Evolutionary conservation across 2,113 vertebrate genomes (phyloP), one percentile per base, ranked within the genome.

Genomic region (Siniperca chuatsi): DNA sequence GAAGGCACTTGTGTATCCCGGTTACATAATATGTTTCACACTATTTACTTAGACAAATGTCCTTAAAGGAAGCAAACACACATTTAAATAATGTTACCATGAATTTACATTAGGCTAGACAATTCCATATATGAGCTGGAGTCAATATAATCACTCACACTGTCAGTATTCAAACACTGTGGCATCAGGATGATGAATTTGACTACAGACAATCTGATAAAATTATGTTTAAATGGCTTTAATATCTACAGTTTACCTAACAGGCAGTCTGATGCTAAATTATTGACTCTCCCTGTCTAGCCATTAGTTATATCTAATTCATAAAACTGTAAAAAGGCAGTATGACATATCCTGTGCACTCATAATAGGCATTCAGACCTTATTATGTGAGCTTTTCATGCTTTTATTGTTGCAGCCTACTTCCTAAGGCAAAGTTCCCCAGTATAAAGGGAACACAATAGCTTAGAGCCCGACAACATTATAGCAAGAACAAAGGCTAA

Each of bases 161-260:
- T 52, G 40, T 80, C 64, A 67, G 20, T 83, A 93, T 88, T 91
- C 82, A 94, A 92, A 94, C 88, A 15, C 25, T 62, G 50, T 33
- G 42, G 52, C n/a, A 57, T 67, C 76, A 57, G 33, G 70, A 62
- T 40, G 78, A 15, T 62, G 21, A 57, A 90, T 94, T 94, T 92
- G 88, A 90, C 84, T 92, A 13, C 3, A 62, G 69, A n/a, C 16
- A 57, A 77, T 84, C 81, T 72, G 89, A 93, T 91, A 79, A 81
- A 75, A 29, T 54, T 11, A n/a, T 23, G n/a, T 61, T 54, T 69
- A 61, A 83, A 50, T 50, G 4, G 21, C 78, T 83, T 73, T 46
- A 73, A 12, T 57, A 54, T 40, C 50, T 16, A 66, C 37, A 69
- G 48, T 84, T 66, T 18, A 58, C 13, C 25, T 37, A 52, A 29